A percentile compares a stretch with the other conserved stretches of the same genome.
These are phyloP conservation scores for Athalia rosae DNA, from an alignment of 2,888 invertebrate genomes.

Conservation along the genomic window DNA sequence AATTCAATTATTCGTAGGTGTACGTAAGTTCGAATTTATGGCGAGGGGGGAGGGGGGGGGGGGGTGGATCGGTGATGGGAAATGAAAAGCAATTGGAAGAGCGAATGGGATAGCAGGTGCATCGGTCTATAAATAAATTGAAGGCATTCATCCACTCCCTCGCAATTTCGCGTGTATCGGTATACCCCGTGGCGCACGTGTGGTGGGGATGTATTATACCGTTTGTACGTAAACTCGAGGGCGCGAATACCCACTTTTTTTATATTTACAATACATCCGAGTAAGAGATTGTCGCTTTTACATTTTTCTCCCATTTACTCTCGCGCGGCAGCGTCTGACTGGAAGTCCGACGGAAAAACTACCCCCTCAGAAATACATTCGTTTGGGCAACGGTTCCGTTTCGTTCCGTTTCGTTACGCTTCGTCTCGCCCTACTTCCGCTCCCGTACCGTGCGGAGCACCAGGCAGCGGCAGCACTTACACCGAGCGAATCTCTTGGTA, in stretches of 20 bases:
- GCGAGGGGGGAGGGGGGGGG: no score
- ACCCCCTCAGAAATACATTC: constrained; percentile 5
- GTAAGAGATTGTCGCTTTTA: background rate
- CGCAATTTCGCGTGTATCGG: background rate
- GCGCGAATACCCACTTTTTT: background rate
- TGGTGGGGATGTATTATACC: no score
- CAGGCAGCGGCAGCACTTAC: background rate
- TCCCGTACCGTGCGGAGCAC: no score
- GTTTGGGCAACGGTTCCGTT: background rate
- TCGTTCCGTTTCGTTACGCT: background rate
- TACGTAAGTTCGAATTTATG: background rate
- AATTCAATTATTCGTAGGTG: constrained; percentile 24
- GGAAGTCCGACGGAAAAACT: constrained; percentile 4
- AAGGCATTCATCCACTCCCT: constrained; percentile 34
- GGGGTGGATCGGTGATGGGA: background rate
- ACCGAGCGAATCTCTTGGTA: constrained; percentile 4
- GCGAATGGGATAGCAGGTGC: constrained; percentile 31
- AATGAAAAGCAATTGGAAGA: constrained; percentile 32
- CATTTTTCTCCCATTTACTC: constrained; percentile 7
- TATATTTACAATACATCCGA: background rate
- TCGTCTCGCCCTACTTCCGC: background rate
- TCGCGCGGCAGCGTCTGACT: background rate
- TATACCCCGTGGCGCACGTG: background rate
- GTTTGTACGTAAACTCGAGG: background rate
- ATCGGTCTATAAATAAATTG: constrained; percentile 39